Conservation (phyloP, 2,797 vertebrate species). For the Mus spretus region DNA sequence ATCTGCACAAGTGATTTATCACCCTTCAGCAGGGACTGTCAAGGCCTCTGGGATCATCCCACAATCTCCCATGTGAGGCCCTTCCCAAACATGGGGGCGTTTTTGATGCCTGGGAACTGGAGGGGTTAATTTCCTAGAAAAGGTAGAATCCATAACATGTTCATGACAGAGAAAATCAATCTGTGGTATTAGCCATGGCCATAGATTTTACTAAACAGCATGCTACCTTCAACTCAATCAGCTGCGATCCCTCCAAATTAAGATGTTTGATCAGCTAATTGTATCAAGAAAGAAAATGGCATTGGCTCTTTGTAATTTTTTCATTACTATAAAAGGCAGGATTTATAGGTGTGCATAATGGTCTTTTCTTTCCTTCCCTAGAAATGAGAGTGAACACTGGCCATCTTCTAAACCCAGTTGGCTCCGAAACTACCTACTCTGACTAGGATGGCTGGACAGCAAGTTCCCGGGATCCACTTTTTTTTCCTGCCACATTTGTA, state of each 20-base stretch:
- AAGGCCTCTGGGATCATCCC: not conserved
- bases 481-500: not conserved
- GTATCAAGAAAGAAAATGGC: slow-evolving; percentile 71
- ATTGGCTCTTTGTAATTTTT: slow-evolving; percentile 69
- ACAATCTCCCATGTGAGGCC: not conserved
- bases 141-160: not conserved
- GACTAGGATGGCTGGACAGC: not conserved
- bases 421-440: not conserved
- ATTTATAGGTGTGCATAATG: slow-evolving; percentile 75
- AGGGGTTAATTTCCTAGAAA: slow-evolving; percentile 46
- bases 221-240: slow-evolving; percentile 60
- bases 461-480: not conserved
- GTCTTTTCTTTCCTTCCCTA: slow-evolving; percentile 43
- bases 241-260: slow-evolving; percentile 59
- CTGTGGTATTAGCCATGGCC: slow-evolving; percentile 23
- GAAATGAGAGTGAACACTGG: slow-evolving; percentile 63
- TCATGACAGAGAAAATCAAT: slow-evolving; percentile 37
- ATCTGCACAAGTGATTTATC: not conserved
- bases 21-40: not conserved
- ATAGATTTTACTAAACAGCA: slow-evolving; percentile 60
- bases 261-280: slow-evolving; percentile 70
- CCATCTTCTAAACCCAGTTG: slow-evolving; percentile 41
- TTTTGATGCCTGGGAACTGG: slow-evolving; percentile 1
- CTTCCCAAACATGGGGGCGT: slow-evolving; percentile 6
- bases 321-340: slow-evolving; percentile 70